Conservation (phyloP, 2,888 invertebrate species). For the Notodonta dromedarius region DNA sequence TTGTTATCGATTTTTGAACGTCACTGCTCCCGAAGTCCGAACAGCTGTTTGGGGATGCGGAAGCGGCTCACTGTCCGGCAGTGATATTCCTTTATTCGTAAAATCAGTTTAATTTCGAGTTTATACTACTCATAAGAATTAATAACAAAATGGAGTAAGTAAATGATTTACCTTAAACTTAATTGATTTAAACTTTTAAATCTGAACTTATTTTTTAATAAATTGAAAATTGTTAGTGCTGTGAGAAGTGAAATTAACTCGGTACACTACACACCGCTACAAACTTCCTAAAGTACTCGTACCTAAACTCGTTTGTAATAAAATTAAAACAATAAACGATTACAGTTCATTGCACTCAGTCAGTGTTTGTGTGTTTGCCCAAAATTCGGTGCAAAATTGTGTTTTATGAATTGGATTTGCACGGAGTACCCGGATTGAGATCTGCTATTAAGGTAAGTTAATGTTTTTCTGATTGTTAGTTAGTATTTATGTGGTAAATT, state of each 20-base stretch:
- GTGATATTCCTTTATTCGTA: constrained; percentile 17
- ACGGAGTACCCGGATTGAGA: constrained; percentile 61
- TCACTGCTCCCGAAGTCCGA: constrained; percentile 63
- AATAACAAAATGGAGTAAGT: too few relatives aligned
- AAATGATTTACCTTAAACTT: too few relatives aligned
- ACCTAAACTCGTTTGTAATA: not conserved
- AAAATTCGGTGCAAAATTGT: constrained; percentile 55
- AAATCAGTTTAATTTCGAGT: not conserved
- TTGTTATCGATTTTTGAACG: constrained; percentile 73
- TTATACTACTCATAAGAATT: too few relatives aligned
- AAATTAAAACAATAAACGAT: constrained; percentile 21
- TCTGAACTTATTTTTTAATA: not conserved
- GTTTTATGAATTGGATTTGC: constrained; percentile 66
- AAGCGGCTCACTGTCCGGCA: constrained; percentile 44
- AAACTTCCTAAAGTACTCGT: too few relatives aligned
- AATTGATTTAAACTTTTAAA: too few relatives aligned
- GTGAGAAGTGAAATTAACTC: too few relatives aligned
- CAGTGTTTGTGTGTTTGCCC: constrained; percentile 43
- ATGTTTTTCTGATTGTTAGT: constrained; percentile 25
- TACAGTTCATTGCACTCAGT: constrained; percentile 39
- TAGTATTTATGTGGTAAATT: constrained; percentile 22
- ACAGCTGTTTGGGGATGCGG: constrained; percentile 77
- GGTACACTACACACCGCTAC: too few relatives aligned
- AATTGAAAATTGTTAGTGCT: not conserved
- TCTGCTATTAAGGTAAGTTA: constrained; percentile 65